Evolutionary conservation across 2,113 vertebrate genomes (phyloP).

Genomic region (Sphaerodactylus townsendi): DNA sequence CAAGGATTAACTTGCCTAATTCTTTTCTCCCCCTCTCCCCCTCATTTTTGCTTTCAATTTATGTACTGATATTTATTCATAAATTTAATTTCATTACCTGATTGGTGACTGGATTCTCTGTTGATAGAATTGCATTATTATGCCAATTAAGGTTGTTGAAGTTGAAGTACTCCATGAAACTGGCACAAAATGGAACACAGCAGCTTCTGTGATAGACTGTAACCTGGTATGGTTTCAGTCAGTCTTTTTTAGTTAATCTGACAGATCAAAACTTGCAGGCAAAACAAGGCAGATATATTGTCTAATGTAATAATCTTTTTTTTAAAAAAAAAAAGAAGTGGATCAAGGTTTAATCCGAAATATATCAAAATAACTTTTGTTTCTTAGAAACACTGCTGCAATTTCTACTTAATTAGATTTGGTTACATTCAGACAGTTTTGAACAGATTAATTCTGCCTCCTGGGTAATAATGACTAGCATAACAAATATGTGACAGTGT

Average conservation of each 20-base stretch:
- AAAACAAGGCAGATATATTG: background rate
- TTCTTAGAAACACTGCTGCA: background rate
- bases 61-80: too few relatives aligned
- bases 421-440: background rate
- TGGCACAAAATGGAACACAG: background rate
- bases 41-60: too few relatives aligned
- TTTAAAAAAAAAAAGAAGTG: background rate
- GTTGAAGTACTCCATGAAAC: background rate
- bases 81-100: too few relatives aligned
- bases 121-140: too few relatives aligned
- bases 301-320: background rate
- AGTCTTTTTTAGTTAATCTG: background rate
- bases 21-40: too few relatives aligned
- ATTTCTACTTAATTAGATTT: slow-evolving; percentile 1
- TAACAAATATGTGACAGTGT: slow-evolving; percentile 2
- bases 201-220: background rate
- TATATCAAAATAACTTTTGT: background rate
- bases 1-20: too few relatives aligned
- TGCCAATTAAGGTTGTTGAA: too few relatives aligned
- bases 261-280: background rate
- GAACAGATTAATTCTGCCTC: slow-evolving; percentile 7
- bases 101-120: too few relatives aligned
- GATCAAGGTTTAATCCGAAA: background rate
- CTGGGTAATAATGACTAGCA: slow-evolving; percentile 14
- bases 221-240: background rate